Evolutionary conservation across 2,888 invertebrate genomes (phyloP).

Genomic region (Eudasyphora cyanicolor): DNA sequence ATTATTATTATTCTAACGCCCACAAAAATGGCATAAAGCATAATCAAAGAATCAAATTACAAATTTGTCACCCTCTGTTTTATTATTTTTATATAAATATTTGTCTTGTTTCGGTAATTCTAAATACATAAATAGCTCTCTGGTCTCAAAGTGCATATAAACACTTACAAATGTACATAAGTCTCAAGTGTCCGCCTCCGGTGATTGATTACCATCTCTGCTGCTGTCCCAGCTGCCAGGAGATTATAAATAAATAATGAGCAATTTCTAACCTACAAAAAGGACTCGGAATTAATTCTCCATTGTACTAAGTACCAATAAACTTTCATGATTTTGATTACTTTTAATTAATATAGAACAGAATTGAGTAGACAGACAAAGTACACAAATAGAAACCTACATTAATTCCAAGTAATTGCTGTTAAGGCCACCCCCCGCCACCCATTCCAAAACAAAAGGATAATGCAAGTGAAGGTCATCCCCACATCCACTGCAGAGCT

Average conservation of each 20-base stretch:
- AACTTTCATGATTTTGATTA: background rate
- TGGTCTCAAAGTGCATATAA: background rate
- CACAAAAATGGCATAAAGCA: no score
- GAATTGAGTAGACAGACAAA: background rate
- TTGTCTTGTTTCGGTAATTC: no score
- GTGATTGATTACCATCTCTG: background rate
- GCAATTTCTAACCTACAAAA: background rate
- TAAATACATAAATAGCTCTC: no score
- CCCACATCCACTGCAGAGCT: background rate
- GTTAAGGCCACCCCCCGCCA: no score
- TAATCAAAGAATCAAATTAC: no score
- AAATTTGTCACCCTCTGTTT: no score
- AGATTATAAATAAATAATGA: slow-evolving; percentile 1
- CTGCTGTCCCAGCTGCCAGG: background rate
- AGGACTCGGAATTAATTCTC: background rate
- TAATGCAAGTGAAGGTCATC: background rate
- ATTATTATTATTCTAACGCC: no score
- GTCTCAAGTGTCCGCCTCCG: background rate
- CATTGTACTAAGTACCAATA: slow-evolving; percentile 1
- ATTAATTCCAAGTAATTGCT: background rate
- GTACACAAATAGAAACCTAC: background rate
- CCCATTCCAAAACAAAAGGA: no score
- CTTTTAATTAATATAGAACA: background rate
- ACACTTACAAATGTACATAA: background rate
- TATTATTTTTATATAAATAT: no score